Evolutionary conservation across 2,113 vertebrate genomes (phyloP).

Genomic region (Microcebus jonahi): DNA sequence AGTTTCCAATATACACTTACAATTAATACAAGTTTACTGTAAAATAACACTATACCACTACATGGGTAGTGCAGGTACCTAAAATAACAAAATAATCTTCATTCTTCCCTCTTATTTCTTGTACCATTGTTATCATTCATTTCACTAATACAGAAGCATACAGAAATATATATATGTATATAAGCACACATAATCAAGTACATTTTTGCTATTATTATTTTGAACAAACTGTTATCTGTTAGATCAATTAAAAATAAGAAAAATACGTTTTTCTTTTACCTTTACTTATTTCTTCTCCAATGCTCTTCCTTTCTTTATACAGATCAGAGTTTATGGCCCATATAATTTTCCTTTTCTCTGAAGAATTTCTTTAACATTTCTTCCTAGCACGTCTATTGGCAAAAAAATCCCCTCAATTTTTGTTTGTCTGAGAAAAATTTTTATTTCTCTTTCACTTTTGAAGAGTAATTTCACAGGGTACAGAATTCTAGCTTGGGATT

Average conservation of each 20-base stretch:
- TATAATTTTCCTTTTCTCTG: neutral
- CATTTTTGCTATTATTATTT: neutral
- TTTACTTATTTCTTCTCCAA: neutral
- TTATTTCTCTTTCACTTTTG: neutral
- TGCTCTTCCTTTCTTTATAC: neutral
- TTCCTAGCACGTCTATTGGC: neutral
- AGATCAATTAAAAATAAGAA: neutral
- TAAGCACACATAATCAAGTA: neutral
- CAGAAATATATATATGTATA: neutral
- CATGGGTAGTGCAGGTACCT: neutral
- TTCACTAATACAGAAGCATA: neutral
- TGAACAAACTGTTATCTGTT: neutral
- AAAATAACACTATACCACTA: neutral
- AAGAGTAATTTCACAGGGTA: neutral
- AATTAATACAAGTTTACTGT: neutral
- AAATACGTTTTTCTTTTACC: neutral
- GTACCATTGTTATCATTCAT: neutral
- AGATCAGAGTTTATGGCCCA: neutral
- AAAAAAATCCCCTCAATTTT: neutral
- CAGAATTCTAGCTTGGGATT: neutral
- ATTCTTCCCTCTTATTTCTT: neutral
- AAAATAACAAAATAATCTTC: neutral
- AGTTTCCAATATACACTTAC: neutral
- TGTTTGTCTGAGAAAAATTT: neutral
- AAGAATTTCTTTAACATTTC: neutral